Percentiles rank a stretch among this genome's conserved stretches.
These are phyloP conservation scores for Pica pica DNA, from an alignment of 2,113 vertebrate genomes.

Conservation along the genomic window DNA sequence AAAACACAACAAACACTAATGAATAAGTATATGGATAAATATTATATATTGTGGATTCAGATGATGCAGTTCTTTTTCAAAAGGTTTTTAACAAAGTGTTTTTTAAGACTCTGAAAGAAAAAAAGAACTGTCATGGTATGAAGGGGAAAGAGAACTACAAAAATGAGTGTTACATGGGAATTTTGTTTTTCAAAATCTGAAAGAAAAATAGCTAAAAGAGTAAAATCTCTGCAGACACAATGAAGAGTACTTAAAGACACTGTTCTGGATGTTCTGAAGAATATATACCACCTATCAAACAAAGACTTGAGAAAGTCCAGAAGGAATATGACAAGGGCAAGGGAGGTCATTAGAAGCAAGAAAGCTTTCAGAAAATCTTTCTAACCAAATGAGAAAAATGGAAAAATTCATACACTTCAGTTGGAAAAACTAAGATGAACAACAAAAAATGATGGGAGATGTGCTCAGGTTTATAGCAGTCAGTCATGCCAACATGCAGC, in stretches of 20 bases:
- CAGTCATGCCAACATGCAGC: neutral
- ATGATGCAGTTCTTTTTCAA: neutral
- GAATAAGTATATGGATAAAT: neutral
- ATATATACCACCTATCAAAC: neutral
- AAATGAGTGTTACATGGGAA: neutral
- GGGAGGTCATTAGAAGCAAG: neutral
- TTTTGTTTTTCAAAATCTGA: neutral
- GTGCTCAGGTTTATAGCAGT: neutral
- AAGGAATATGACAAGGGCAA: neutral
- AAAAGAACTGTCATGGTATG: neutral
- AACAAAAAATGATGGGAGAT: neutral
- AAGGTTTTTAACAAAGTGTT: neutral
- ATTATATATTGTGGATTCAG: neutral
- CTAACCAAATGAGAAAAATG: neutral
- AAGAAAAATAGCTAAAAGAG: neutral
- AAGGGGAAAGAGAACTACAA: neutral
- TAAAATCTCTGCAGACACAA: neutral
- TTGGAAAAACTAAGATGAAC: neutral
- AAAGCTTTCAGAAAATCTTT: neutral
- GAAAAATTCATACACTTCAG: neutral
- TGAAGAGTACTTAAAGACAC: neutral
- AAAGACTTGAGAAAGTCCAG: neutral
- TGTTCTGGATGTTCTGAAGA: neutral
- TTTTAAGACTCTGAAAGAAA: neutral
- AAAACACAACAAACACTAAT: neutral